Evolutionary conservation across 2,113 vertebrate genomes (phyloP).

Genomic region (Phalacrocorax pelagicus): DNA sequence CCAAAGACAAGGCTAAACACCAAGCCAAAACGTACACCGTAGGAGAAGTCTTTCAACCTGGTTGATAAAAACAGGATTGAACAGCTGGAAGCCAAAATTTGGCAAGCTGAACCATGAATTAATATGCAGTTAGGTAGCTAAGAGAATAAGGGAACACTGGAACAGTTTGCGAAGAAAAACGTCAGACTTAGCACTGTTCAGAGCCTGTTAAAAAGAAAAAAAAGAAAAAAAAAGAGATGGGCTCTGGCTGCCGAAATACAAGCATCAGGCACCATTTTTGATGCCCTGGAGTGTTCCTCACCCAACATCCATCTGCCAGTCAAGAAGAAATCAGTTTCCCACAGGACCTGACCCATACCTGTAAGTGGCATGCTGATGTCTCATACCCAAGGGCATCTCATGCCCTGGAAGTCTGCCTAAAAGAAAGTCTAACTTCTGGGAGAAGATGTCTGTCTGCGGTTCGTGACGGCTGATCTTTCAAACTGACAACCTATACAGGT

Average conservation of each 20-base stretch:
- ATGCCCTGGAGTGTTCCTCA: background rate
- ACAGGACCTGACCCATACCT: background rate
- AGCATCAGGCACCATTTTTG: background rate
- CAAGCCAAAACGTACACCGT: accelerated
- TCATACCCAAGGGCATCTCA: background rate
- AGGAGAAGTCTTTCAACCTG: background rate
- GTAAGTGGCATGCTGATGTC: background rate
- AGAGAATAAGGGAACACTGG: background rate
- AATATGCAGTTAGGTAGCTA: background rate
- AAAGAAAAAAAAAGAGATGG: background rate
- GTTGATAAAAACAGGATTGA: background rate
- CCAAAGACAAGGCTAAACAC: background rate
- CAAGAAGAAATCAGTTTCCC: background rate
- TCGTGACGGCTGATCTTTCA: background rate
- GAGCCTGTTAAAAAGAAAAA: background rate
- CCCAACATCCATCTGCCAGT: background rate
- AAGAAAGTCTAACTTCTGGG: background rate
- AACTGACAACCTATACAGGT: background rate
- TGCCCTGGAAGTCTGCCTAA: background rate
- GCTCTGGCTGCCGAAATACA: background rate
- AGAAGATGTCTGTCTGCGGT: background rate
- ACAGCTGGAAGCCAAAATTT: background rate
- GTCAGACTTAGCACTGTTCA: background rate
- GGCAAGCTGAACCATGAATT: background rate
- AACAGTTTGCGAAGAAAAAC: background rate